These are phyloP conservation scores for Phortica okadai DNA, from an alignment of 2,888 invertebrate genomes.

Conservation along the genomic window DNA sequence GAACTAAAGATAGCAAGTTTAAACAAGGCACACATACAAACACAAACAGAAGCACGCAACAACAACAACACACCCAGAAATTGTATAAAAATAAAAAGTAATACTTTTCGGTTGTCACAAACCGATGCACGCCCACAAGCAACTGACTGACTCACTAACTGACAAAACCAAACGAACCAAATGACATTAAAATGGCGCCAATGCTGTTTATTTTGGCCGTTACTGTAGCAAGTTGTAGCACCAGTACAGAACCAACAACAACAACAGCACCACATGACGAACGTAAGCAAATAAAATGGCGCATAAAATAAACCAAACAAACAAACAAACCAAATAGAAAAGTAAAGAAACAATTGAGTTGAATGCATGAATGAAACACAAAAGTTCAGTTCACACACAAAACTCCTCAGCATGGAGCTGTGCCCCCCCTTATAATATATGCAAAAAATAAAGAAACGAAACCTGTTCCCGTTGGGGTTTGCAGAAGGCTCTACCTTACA, in stretches of 20 bases:
- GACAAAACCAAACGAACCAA: no score
- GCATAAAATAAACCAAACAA: constrained; percentile 15
- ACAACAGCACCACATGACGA: constrained; percentile 37
- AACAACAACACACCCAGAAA: neutral
- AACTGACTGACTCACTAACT: no score
- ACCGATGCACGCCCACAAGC: neutral
- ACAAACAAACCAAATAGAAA: constrained; percentile 40
- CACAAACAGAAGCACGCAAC: no score
- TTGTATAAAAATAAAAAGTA: neutral
- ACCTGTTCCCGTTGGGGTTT: no score
- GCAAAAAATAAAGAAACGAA: no score
- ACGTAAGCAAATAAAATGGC: constrained; percentile 24
- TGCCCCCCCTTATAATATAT: no score
- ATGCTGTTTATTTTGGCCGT: constrained; percentile 10
- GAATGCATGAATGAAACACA: neutral
- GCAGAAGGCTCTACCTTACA: no score
- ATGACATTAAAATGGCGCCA: constrained; percentile 30
- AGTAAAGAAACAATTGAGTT: constrained; percentile 32
- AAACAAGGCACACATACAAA: no score
- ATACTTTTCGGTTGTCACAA: neutral
- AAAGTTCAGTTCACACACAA: neutral
- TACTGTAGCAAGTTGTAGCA: constrained; percentile 31
- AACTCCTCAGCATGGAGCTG: no score
- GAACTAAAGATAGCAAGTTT: no score
- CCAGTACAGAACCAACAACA: constrained; percentile 44